A percentile compares a stretch with the other conserved stretches of the same genome.
These are phyloP conservation scores for Eueremaeus valkanovi DNA, from an alignment of 2,888 invertebrate species.

Conservation along the genomic window DNA sequence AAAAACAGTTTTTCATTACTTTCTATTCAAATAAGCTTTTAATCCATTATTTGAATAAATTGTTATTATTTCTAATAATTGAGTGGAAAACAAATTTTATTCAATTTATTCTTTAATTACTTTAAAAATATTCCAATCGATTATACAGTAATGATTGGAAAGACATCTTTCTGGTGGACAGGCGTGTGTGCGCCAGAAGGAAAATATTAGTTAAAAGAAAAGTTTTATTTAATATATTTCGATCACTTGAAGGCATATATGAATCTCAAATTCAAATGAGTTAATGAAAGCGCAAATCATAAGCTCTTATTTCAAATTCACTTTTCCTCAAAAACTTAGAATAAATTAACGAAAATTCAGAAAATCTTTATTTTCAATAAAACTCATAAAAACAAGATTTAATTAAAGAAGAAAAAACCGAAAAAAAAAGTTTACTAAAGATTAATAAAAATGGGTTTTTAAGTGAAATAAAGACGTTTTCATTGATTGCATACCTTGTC, in stretches of 20 bases:
- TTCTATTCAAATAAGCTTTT: too few relatives aligned
- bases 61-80: background rate
- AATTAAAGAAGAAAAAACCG: background rate
- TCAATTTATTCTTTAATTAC: too few relatives aligned
- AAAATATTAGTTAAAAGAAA: background rate
- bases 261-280: background rate
- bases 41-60: too few relatives aligned
- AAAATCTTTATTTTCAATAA: background rate
- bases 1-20: too few relatives aligned
- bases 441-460: too few relatives aligned
- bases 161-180: background rate
- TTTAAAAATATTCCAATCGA: background rate
- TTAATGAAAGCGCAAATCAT: background rate
- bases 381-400: background rate
- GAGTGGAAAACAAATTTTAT: background rate
- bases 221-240: background rate
- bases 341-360: background rate
- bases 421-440: too few relatives aligned
- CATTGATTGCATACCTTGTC: constrained; percentile 5
- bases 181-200: background rate
- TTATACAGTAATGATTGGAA: background rate
- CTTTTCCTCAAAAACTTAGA: background rate
- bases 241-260: background rate
- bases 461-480: background rate
- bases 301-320: background rate